Conservation (phyloP, 2,888 invertebrate species). For the Drosophila vallismaia region DNA sequence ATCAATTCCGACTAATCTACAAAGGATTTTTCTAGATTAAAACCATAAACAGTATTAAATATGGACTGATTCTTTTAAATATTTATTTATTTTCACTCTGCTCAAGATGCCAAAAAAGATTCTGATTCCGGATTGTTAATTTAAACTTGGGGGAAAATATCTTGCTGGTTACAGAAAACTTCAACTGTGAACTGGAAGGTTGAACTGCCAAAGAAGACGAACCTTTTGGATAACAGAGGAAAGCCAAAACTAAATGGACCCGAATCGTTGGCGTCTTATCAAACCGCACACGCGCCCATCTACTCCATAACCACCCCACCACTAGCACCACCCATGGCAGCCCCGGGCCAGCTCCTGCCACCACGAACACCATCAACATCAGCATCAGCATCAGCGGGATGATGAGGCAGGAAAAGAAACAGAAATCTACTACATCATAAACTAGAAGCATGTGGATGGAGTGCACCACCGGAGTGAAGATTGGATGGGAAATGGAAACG, state of each 20-base stretch:
- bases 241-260: conserved; percentile 54
- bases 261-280: conserved; percentile 62
- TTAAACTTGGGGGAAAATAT: neutral
- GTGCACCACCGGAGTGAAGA: conserved; percentile 1
- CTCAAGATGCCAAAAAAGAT: too few relatives aligned
- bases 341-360: conserved; percentile 7
- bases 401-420: conserved; percentile 33
- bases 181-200: neutral
- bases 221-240: conserved; percentile 22
- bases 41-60: too few relatives aligned
- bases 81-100: neutral
- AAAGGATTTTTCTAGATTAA: too few relatives aligned
- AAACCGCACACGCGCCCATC: conserved; percentile 73
- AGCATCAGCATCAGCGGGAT: neutral
- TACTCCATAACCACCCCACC: conserved; percentile 26
- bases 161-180: neutral
- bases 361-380: conserved; percentile 16
- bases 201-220: neutral
- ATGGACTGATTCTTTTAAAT: neutral
- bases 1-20: too few relatives aligned
- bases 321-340: neutral
- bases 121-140: too few relatives aligned
- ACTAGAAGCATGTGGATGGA: conserved; percentile 66
- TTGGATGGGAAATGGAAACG: conserved; percentile 8
- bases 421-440: conserved; percentile 75